Evolutionary conservation across 2,113 vertebrate species (phyloP), one percentile per base, ranked within the genome.

Genomic region (Nycticryphes semicollaris): DNA sequence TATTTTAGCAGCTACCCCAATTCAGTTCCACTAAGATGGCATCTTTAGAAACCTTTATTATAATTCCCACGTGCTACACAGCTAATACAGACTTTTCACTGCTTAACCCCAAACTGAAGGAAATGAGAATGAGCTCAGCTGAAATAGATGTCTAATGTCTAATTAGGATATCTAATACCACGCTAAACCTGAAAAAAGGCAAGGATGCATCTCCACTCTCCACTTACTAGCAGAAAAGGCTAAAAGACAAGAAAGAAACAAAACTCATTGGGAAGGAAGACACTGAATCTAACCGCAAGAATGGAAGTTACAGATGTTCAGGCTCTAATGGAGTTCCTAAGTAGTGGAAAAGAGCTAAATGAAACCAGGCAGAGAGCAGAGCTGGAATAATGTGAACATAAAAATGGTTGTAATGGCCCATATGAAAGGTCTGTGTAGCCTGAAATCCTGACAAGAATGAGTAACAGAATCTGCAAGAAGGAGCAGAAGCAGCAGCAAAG

Each of bases 301-400:
- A 81, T 81, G 39, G 53, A 87, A 64, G 39, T 54, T 76, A 87
- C 35, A 41, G 64, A 82, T 78, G 37, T 89, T 76, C 56, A 84
- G 57, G 67, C 48, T 83, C 33, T 50, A 87, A 14, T 31, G 53
- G 43, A 76, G 28, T 37, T 89, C 57, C 16, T 64, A 76, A 73
- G 37, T 47, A 80, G 62, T 77, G 33, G 81, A 91, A 96, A 95
- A 96, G 27, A 87, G 20, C 59, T 83, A 76, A 87, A 91, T 47
- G n/a, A 93, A 91, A 88, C 13, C 51, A 70, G 50, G 54, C 83
- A 93, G 83, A 83, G 45, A 92, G 68, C 30, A 90, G 45, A 95
- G 35, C 35, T 73, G 53, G 39, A 90, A 82, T 88, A 90, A 84
- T 21, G 35, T 48, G 83, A 74, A 86, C 54, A 62, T 63, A 45